Evolutionary conservation across 2,113 vertebrate genomes (phyloP), one percentile per base, ranked within the genome.

Genomic region (Naja naja): DNA sequence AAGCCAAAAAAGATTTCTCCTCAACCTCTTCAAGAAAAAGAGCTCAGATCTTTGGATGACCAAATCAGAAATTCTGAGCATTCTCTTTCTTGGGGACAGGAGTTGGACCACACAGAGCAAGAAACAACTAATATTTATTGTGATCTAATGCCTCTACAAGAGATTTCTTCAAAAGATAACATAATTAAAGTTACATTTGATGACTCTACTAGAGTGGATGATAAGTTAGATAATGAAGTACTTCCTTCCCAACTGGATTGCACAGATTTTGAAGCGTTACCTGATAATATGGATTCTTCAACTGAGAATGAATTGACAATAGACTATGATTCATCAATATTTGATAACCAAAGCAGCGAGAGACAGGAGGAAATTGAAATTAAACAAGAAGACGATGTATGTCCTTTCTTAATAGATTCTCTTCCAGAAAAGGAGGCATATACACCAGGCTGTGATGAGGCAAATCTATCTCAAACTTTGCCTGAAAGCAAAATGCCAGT

Each of bases 351-450:
- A 89, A 96, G 90, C 93, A 96, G 93, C 89, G 92, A 94, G 43
- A 97, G 95, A 94, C 54, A 95, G 12, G 96, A 94, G 34, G 93
- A 97, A 58, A 96, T 95, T 56, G 96, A 95, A n/a, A 92, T 95
- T 91, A 96, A 97, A 94, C 93, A 96, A 92, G 96, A 97, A 93
- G 96, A 97, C 25, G 94, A 90, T 0, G 89, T 95, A 3, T 95
- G 95, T 90, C 89, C 96, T 1, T 93, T 96, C 92, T 89, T 95
- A 93, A 85, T 93, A 93, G 96, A 97, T 2, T 52, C 87, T 0
- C 30, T 93, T 39, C 93, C 64, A 39, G 95, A 95, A 93, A 95
- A 96, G 58, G 96, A 96, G 14, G 85, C 96, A 60, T 85, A 16
- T n/a, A 43, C 98, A 91, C 93, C 89, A 0, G 30, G 90, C 11